These are phyloP conservation scores for Zosterops pallidus DNA, from an alignment of 2,113 vertebrate species.

Conservation along the genomic window DNA sequence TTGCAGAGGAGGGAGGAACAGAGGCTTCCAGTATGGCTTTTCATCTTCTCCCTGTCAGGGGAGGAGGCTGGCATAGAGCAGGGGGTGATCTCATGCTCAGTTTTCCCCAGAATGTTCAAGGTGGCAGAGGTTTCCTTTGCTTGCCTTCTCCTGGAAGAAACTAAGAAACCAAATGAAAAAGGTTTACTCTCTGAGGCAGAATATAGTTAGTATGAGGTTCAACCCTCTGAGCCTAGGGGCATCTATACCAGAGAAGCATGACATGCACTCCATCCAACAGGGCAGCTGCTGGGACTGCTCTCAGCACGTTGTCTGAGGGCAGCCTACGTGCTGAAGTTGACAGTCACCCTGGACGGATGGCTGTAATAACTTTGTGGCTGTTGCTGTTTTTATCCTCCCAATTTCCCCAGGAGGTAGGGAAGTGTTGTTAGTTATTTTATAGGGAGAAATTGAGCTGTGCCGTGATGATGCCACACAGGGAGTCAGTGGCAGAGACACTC, in stretches of 20 bases:
- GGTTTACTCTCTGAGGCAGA: neutral
- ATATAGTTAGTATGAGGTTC: neutral
- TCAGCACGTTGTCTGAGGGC: neutral
- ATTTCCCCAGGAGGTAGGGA: neutral
- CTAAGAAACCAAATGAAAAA: neutral
- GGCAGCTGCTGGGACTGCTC: neutral
- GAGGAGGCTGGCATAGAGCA: neutral
- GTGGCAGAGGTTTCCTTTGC: neutral
- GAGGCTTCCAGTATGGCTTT: neutral
- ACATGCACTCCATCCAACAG: rapidly evolving
- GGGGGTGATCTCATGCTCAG: neutral
- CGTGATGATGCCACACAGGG: neutral
- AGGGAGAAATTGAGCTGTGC: neutral
- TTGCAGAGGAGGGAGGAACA: neutral
- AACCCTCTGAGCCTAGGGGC: neutral
- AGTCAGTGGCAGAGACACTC: rapidly evolving
- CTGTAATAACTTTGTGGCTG: constrained; percentile 17
- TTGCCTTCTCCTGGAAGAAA: neutral
- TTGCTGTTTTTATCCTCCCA: neutral
- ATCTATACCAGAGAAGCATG: neutral
- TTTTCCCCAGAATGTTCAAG: neutral
- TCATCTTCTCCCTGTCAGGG: neutral
- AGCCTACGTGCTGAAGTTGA: neutral
- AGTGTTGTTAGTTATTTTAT: constrained; percentile 12
- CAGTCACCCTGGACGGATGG: neutral